A percentile compares a stretch with the other conserved stretches of the same genome.
Evolutionary conservation across 2,888 invertebrate species (phyloP).

Genomic region (Cataglyphis albicans): DNA sequence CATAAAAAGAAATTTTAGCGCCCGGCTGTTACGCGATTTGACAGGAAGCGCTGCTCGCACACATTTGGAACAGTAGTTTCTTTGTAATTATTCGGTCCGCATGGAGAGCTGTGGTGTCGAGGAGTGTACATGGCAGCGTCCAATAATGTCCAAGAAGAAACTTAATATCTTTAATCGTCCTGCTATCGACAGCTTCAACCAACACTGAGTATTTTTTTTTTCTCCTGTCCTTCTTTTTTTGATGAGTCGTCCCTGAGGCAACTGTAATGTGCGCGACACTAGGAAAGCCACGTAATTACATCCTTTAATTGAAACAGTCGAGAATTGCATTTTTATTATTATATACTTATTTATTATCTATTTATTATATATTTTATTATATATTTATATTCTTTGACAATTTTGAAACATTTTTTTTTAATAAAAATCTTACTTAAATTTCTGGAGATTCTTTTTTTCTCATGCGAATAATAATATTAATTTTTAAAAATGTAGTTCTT

Average conservation of each 20-base stretch:
- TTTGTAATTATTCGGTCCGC: conserved; percentile 69
- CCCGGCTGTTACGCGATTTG: conserved; percentile 62
- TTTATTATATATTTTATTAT: too few relatives aligned
- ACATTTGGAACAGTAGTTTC: conserved; percentile 60
- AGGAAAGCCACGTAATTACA: conserved; percentile 1
- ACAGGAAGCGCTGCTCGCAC: conserved; percentile 59
- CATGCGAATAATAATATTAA: neutral
- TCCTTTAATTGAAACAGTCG: neutral
- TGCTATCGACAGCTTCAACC: conserved; percentile 44
- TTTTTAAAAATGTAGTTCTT: neutral
- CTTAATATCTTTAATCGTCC: conserved; percentile 32
- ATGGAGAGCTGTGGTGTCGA: conserved; percentile 58
- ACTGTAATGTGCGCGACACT: neutral
- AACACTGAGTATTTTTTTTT: neutral
- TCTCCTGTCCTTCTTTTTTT: neutral
- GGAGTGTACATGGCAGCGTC: conserved; percentile 55
- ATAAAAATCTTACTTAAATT: neutral
- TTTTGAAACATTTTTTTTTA: neutral
- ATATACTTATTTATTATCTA: neutral
- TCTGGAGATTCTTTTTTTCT: neutral
- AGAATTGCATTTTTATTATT: neutral
- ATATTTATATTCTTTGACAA: neutral
- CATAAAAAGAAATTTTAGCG: conserved; percentile 63
- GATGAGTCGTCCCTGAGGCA: neutral
- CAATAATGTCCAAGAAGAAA: conserved; percentile 58